Evolutionary conservation across 2,797 vertebrate species (phyloP).

Genomic region (Sternarchorhynchus goeldii): DNA sequence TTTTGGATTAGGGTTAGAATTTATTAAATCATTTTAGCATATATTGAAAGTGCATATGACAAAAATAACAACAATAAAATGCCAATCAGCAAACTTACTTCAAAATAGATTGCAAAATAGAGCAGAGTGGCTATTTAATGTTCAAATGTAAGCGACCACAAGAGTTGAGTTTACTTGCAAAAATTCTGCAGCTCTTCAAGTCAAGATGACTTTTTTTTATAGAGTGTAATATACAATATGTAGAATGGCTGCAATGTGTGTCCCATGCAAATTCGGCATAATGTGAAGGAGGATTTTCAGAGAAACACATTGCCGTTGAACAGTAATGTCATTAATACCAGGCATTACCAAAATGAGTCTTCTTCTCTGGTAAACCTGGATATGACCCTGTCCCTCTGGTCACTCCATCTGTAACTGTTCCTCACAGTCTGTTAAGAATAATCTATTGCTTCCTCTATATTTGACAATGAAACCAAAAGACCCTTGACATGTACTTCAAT

Average conservation of each 20-base stretch:
- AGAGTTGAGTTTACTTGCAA: neutral
- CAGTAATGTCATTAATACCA: slow-evolving; percentile 23
- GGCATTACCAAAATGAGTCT: slow-evolving; percentile 53
- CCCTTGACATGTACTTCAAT: neutral
- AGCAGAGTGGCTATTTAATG: neutral
- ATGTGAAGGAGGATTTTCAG: slow-evolving; percentile 23
- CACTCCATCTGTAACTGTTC: slow-evolving; percentile 30
- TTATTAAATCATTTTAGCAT: neutral
- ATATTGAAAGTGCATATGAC: neutral
- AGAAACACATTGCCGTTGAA: slow-evolving; percentile 19
- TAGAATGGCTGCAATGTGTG: neutral
- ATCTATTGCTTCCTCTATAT: slow-evolving; percentile 11
- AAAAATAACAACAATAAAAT: too few relatives aligned
- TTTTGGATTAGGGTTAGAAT: neutral
- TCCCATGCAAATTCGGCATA: neutral
- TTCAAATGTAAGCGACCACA: neutral
- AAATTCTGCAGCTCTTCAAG: neutral
- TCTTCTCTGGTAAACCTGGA: slow-evolving; percentile 41
- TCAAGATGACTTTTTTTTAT: neutral
- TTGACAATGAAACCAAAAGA: neutral
- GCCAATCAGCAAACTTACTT: neutral
- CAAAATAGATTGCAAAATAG: neutral
- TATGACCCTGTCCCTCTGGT: slow-evolving; percentile 30
- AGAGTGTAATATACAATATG: too few relatives aligned
- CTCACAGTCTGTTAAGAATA: neutral